These are phyloP conservation scores for Hippoglossus stenolepis DNA, from an alignment of 2,113 vertebrate species.

Conservation along the genomic window DNA sequence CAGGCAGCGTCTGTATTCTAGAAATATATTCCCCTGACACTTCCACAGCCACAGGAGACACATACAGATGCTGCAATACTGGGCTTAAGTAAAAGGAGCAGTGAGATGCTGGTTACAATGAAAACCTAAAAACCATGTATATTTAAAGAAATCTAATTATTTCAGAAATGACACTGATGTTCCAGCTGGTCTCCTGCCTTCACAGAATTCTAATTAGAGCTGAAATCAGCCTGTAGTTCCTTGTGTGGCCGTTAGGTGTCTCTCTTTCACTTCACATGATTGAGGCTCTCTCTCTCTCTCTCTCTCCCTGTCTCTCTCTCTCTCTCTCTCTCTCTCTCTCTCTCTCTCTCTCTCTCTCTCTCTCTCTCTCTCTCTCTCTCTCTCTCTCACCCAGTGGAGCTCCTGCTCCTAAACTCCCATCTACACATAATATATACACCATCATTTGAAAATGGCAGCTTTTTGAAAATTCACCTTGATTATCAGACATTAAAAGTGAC, in stretches of 20 bases:
- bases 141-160: slow-evolving; percentile 45
- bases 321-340: slow-evolving; percentile 88
- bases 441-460: slow-evolving; percentile 95
- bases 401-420: slow-evolving; percentile 77
- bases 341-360: slow-evolving; percentile 26
- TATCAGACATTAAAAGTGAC: slow-evolving; percentile 95
- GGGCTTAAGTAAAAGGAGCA: background rate
- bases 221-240: slow-evolving; percentile 69
- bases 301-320: slow-evolving; percentile 75
- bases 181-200: slow-evolving; percentile 42
- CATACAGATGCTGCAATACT: slow-evolving; percentile 25
- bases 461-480: slow-evolving; percentile 97
- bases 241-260: slow-evolving; percentile 85
- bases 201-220: slow-evolving; percentile 23
- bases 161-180: slow-evolving; percentile 43
- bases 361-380: slow-evolving; percentile 87
- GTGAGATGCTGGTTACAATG: background rate
- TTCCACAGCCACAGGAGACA: slow-evolving; percentile 32
- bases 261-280: slow-evolving; percentile 88
- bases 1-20: slow-evolving; percentile 39
- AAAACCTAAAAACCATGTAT: background rate
- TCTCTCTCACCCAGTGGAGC: slow-evolving; percentile 72
- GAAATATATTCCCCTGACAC: slow-evolving; percentile 37
- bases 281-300: slow-evolving; percentile 81
- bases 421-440: slow-evolving; percentile 88